A percentile compares a stretch with the other conserved stretches of the same genome.
These are phyloP conservation scores for Epirrhoe alternata DNA, from an alignment of 2,888 invertebrate species.

Conservation along the genomic window DNA sequence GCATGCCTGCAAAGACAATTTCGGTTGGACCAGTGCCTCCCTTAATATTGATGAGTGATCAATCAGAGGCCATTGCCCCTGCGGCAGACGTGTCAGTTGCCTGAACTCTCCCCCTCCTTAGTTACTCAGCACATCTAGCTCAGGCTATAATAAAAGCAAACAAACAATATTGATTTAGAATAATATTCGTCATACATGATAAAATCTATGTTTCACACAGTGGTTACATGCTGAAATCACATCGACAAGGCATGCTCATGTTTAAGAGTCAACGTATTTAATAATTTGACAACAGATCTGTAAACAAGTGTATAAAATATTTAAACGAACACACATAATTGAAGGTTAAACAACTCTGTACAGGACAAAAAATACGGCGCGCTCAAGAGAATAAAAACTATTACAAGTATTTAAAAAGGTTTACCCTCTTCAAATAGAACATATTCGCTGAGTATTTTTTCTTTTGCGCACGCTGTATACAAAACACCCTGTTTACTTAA, in stretches of 20 bases:
- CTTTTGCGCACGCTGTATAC: constrained; percentile 1
- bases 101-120: not conserved
- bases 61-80: too few relatives aligned
- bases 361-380: not conserved
- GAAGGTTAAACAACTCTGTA: constrained; percentile 13
- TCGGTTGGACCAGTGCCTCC: too few relatives aligned
- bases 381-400: not conserved
- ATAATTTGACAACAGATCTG: constrained; percentile 17
- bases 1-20: too few relatives aligned
- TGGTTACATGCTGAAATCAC: constrained; percentile 28
- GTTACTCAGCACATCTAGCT: constrained; percentile 1
- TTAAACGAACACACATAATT: constrained; percentile 33
- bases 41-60: too few relatives aligned
- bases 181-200: constrained; percentile 38
- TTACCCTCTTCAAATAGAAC: not conserved
- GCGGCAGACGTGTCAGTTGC: too few relatives aligned
- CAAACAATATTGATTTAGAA: constrained; percentile 38
- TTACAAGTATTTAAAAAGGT: not conserved
- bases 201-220: constrained; percentile 31
- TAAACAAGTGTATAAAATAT: constrained; percentile 29
- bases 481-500: constrained; percentile 15
- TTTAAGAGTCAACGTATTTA: constrained; percentile 15
- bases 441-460: not conserved
- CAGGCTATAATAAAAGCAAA: constrained; percentile 31
- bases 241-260: constrained; percentile 27